Evolutionary conservation across 2,888 invertebrate species (phyloP).

Genomic region (Drosophila picticornis): DNA sequence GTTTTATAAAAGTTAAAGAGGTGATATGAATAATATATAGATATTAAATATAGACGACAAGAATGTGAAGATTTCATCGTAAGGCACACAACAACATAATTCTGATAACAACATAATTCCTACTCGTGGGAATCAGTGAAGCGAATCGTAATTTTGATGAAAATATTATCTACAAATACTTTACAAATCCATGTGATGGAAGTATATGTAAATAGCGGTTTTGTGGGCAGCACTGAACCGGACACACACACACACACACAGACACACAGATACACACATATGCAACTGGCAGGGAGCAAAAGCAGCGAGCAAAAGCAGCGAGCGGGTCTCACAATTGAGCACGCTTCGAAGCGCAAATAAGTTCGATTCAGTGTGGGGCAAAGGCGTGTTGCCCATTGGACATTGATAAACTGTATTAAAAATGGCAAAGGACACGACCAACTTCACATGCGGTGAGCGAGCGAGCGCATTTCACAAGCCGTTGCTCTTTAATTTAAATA

Average conservation of each 20-base stretch:
- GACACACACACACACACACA: background rate
- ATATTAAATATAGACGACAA: background rate
- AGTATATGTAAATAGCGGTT: background rate
- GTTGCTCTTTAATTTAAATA: conserved; percentile 79
- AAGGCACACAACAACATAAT: background rate
- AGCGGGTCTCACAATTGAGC: conserved; percentile 57
- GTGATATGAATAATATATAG: background rate
- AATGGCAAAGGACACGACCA: conserved; percentile 50
- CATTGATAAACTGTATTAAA: conserved; percentile 73
- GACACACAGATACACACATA: background rate
- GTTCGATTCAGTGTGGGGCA: conserved; percentile 27
- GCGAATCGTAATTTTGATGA: background rate
- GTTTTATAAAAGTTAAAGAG: background rate
- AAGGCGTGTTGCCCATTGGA: conserved; percentile 55
- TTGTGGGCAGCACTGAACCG: conserved; percentile 1
- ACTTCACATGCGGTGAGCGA: conserved; percentile 43
- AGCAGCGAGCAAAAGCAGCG: conserved; percentile 26
- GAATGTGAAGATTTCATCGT: background rate
- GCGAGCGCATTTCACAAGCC: conserved; percentile 77
- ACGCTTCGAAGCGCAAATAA: conserved; percentile 76
- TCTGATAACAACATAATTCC: background rate
- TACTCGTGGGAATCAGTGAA: background rate
- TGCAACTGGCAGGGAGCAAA: background rate
- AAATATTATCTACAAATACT: background rate
- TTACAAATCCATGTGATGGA: background rate